Evolutionary conservation across 2,888 invertebrate genomes (phyloP).

Genomic region (Palloptera scutellata): DNA sequence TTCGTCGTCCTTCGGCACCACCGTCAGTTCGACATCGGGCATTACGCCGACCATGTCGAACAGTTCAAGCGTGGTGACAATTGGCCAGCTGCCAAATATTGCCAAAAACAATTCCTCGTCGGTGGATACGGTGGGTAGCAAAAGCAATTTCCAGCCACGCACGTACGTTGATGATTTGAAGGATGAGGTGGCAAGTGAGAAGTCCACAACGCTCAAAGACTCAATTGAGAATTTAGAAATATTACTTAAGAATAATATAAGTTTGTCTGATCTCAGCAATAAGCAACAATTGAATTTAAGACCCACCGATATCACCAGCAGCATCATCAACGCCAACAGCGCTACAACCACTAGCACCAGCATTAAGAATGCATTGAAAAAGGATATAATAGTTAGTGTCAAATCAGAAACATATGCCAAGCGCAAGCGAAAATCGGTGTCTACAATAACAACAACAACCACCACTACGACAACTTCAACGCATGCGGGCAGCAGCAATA

Average conservation of each 20-base stretch:
- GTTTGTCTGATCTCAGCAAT: constrained; percentile 61
- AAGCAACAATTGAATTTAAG: constrained; percentile 62
- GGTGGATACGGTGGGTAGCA: constrained; percentile 37
- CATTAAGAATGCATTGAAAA: constrained; percentile 50
- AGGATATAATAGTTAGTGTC: constrained; percentile 52
- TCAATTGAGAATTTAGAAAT: constrained; percentile 64
- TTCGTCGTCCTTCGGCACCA: constrained; percentile 62
- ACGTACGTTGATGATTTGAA: constrained; percentile 57
- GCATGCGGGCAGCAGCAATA: not conserved
- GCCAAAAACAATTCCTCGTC: constrained; percentile 45
- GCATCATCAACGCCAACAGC: constrained; percentile 39
- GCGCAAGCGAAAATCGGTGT: constrained; percentile 48
- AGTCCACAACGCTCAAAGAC: constrained; percentile 52
- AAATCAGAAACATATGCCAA: constrained; percentile 50
- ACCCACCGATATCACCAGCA: constrained; percentile 44
- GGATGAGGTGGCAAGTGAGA: constrained; percentile 55
- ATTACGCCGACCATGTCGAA: constrained; percentile 61
- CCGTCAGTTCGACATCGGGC: constrained; percentile 55
- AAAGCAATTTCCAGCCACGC: constrained; percentile 44
- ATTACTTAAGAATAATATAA: constrained; percentile 63
- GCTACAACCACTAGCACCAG: constrained; percentile 23
- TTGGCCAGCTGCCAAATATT: constrained; percentile 49
- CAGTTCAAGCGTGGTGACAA: constrained; percentile 57
- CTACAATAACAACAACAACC: constrained; percentile 38
- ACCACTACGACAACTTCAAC: constrained; percentile 26